These are phyloP conservation scores for Dendrolimus kikuchii DNA, from an alignment of 1,140 invertebrate genomes.

Conservation along the genomic window DNA sequence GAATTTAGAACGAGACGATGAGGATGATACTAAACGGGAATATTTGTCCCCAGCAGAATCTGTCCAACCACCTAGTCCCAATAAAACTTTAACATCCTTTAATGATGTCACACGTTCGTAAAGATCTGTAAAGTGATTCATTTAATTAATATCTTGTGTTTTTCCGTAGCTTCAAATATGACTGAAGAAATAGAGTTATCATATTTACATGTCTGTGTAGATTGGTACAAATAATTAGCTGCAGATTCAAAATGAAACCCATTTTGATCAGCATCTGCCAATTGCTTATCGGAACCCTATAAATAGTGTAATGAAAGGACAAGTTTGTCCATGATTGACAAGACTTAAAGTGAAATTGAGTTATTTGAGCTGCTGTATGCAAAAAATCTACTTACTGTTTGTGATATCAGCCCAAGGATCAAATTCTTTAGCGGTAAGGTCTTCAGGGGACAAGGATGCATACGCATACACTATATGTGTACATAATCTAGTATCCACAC, in stretches of 20 bases:
- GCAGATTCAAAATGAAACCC: too few relatives aligned
- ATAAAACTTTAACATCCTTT: slow-evolving; percentile 78
- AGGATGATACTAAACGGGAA: slow-evolving; percentile 80
- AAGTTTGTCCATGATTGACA: too few relatives aligned
- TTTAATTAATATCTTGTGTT: too few relatives aligned
- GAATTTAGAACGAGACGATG: slow-evolving; percentile 78
- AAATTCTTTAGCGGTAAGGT: slow-evolving; percentile 81
- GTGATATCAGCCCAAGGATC: slow-evolving; percentile 91
- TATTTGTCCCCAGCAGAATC: slow-evolving; percentile 90
- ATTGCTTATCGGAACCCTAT: too few relatives aligned
- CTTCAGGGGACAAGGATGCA: slow-evolving; percentile 86
- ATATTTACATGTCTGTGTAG: too few relatives aligned
- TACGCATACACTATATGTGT: slow-evolving; percentile 94
- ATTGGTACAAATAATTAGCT: too few relatives aligned
- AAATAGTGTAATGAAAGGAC: too few relatives aligned
- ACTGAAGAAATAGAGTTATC: too few relatives aligned
- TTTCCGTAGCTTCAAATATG: too few relatives aligned
- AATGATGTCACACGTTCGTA: slow-evolving; percentile 78
- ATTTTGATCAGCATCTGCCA: too few relatives aligned
- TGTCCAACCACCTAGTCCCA: slow-evolving; percentile 93
- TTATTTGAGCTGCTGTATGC: not conserved
- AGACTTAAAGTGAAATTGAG: too few relatives aligned
- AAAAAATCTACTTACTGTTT: slow-evolving; percentile 78
- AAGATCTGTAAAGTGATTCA: slow-evolving; percentile 71
- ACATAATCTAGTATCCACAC: slow-evolving; percentile 85